phyloP scores from a whole-genome alignment of 2,113 vertebrate species.

The Trachemys scripta region DNA sequence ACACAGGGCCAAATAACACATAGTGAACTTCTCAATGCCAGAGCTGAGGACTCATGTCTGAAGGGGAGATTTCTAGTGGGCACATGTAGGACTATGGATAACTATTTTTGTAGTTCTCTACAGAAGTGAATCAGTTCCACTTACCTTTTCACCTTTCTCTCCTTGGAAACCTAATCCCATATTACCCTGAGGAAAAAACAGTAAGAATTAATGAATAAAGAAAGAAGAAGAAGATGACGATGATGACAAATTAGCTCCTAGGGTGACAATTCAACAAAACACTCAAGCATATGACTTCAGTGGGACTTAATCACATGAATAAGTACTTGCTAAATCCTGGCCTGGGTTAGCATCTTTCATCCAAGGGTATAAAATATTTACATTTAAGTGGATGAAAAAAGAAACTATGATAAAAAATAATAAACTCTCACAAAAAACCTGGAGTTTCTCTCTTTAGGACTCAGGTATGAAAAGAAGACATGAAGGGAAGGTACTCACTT shows the following conservation, averaged over 20 bases:
- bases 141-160: constrained; percentile 93
- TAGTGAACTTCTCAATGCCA: neutral
- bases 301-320: neutral
- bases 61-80: neutral
- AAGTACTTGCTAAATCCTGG: neutral
- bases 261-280: neutral
- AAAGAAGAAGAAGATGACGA: constrained; percentile 42
- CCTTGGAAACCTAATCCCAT: constrained; percentile 87
- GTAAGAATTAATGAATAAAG: rapidly evolving
- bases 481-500: constrained; percentile 80
- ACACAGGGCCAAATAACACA: neutral
- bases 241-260: neutral
- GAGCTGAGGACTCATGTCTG: neutral
- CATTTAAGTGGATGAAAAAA: neutral
- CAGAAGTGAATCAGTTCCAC: constrained; percentile 6
- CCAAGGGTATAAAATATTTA: neutral
- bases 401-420: neutral
- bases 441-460: neutral
- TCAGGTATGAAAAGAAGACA: neutral
- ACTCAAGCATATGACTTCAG: neutral
- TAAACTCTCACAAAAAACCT: neutral
- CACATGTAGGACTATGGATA: neutral
- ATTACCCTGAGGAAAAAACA: constrained; percentile 83
- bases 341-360: neutral
- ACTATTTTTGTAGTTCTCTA: neutral